These are phyloP conservation scores for Orius laevigatus DNA, from an alignment of 1,140 invertebrate genomes.

Conservation along the genomic window DNA sequence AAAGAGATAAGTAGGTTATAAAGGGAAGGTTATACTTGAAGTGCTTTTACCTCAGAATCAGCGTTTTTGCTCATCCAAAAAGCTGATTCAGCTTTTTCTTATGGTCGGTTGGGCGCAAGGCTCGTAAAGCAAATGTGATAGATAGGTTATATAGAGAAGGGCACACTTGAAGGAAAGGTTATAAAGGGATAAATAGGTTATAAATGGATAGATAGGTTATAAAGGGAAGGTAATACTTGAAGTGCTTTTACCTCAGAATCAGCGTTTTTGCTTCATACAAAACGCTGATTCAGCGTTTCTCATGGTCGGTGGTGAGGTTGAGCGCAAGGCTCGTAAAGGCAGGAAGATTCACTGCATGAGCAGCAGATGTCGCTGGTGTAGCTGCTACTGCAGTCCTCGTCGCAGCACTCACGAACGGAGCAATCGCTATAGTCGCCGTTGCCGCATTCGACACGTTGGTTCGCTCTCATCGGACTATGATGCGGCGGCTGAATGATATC, in stretches of 20 bases:
- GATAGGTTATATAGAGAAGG: conserved; percentile 20
- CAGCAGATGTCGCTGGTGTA: conserved; percentile 23
- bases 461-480: conserved; percentile 1
- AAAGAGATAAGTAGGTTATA: too few species aligned
- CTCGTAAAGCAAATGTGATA: too few species aligned
- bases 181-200: too few species aligned
- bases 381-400: conserved; percentile 12
- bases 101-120: conserved; percentile 4
- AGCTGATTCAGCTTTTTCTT: conserved; percentile 8
- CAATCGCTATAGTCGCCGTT: conserved; percentile 15
- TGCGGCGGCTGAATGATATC: conserved; percentile 4
- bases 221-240: too few species aligned
- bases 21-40: too few species aligned
- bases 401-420: conserved; percentile 12
- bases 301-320: conserved; percentile 7
- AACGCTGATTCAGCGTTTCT: conserved; percentile 11
- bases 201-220: too few species aligned
- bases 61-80: conserved; percentile 5
- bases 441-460: conserved; percentile 9
- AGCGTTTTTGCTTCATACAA: conserved; percentile 9
- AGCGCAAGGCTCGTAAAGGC: conserved; percentile 19
- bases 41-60: too few species aligned
- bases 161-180: conserved; percentile 21
- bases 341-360: conserved; percentile 24
- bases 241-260: neutral